Base-by-base conservation (phyloP, 2,888 invertebrate species). In the Polymixis lichenea region DNA sequence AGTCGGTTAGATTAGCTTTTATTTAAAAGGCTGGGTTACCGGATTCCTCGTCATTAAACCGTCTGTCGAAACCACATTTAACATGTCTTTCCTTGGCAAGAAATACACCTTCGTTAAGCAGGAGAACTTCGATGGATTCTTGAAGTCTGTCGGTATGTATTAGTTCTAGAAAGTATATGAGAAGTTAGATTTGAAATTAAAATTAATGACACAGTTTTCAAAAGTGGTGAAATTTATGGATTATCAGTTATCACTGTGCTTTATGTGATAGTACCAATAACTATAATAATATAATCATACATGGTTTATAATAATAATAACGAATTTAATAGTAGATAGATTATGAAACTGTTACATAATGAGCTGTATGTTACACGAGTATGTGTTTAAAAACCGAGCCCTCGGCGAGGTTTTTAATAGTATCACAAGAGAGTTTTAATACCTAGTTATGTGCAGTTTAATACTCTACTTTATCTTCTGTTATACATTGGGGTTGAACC, bases 111-210 rank as follows among this genome's bases (percentile, higher is more conserved):
- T 84, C 22, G 87, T 84, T 7, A 90, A 77, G 43, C 85, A 90
- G 32, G 92, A 91, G 64, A 92, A 92, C 77, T 91, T 89, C 49
- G 90, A 91, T 43, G 89, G 65, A 19, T 91, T 91, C 72, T 80
- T 91, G 46, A 89, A 86, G 73, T 78, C 87, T 73, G 74, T 87
- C 51, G 90, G 93, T 91, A 82, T 83, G 90, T 82, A 32, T 6
- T 4, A 28, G n/a, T 53, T 51, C 28, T 77, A 5, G 15, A 9
- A 28, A 22, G 38, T 51, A 19, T 51, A 13, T 58, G 0, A 38
- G 49, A 25, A 17, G 11, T 38, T 49, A 7, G 1, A 5, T 38
- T 49, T 46, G 9, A 4, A 43, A 60, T 60, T 38, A 22, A 51
- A 60, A 28, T 4, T 11, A 75, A 15, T 75, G 51, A 28, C 25